phyloP scores from a whole-genome alignment of 2,113 vertebrate species.

The Isurus oxyrinchus region DNA sequence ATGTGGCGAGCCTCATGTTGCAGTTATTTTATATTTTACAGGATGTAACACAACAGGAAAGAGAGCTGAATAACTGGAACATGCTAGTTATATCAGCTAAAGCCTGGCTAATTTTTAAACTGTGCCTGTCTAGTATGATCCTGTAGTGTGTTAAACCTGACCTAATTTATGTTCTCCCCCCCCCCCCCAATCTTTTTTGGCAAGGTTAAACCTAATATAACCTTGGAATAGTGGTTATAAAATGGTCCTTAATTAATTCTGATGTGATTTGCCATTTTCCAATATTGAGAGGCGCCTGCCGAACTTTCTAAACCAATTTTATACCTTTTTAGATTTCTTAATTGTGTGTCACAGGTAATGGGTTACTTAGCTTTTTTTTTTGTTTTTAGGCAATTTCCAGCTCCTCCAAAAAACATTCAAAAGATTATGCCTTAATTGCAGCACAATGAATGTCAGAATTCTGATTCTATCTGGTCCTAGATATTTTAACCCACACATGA shows the following conservation, averaged over 20 bases:
- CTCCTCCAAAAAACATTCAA: neutral
- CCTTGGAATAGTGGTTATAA: neutral
- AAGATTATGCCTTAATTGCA: slow-evolving; percentile 29
- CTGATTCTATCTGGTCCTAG: neutral
- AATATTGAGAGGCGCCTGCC: neutral
- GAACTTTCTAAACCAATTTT: slow-evolving; percentile 8
- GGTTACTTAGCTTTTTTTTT: neutral
- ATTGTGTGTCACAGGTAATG: neutral
- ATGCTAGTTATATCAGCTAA: neutral
- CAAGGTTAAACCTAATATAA: neutral
- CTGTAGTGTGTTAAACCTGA: slow-evolving; percentile 8
- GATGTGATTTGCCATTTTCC: neutral
- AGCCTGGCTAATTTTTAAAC: slow-evolving; percentile 12
- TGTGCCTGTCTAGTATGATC: neutral
- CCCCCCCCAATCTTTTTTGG: neutral
- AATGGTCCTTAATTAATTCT: neutral
- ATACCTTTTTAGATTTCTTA: neutral
- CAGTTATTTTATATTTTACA: neutral
- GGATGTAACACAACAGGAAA: neutral
- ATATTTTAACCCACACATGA: neutral
- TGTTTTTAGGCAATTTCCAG: neutral
- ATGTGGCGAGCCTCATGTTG: neutral
- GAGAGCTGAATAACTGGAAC: neutral
- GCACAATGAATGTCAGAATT: slow-evolving; percentile 28
- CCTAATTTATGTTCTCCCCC: neutral